Percentiles rank a stretch among this genome's conserved stretches.
phyloP scores from a whole-genome alignment of 2,888 invertebrate genomes.

The Cryptocephalus moraei region DNA sequence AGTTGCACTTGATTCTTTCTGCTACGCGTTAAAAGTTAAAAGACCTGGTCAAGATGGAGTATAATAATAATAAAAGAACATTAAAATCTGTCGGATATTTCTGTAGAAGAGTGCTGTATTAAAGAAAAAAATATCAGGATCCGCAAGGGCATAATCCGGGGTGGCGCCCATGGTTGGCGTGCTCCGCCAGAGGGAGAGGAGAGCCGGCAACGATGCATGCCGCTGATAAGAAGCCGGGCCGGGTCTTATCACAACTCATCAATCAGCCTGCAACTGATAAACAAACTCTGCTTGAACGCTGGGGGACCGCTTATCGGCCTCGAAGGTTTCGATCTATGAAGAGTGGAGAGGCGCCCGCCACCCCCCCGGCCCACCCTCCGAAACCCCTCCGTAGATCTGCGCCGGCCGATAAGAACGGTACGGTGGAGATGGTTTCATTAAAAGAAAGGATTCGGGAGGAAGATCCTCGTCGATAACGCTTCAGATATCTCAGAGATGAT shows the following conservation, averaged over 20 bases:
- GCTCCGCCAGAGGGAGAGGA: slow-evolving; percentile 21
- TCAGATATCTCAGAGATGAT: no score
- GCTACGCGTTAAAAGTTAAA: no score
- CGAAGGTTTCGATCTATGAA: slow-evolving; percentile 44
- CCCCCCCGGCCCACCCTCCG: not conserved
- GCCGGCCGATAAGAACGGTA: not conserved
- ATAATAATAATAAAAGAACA: no score
- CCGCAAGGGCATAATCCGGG: slow-evolving; percentile 11
- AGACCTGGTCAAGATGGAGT: no score
- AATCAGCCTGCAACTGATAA: slow-evolving; percentile 39
- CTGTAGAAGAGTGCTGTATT: no score
- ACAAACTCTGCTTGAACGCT: slow-evolving; percentile 38
- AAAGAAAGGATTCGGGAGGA: not conserved
- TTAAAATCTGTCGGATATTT: no score
- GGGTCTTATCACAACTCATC: slow-evolving; percentile 39
- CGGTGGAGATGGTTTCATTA: not conserved
- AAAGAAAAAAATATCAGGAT: not conserved
- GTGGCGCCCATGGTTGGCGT: slow-evolving; percentile 25
- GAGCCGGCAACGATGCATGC: slow-evolving; percentile 33
- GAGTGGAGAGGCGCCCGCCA: slow-evolving; percentile 6
- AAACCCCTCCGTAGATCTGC: not conserved
- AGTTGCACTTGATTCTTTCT: no score
- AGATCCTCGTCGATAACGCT: no score
- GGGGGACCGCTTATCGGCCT: slow-evolving; percentile 43
- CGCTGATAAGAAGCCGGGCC: slow-evolving; percentile 37